Conservation (phyloP, 1,140 invertebrate genomes). For the Druon quercuslanigerum region DNA sequence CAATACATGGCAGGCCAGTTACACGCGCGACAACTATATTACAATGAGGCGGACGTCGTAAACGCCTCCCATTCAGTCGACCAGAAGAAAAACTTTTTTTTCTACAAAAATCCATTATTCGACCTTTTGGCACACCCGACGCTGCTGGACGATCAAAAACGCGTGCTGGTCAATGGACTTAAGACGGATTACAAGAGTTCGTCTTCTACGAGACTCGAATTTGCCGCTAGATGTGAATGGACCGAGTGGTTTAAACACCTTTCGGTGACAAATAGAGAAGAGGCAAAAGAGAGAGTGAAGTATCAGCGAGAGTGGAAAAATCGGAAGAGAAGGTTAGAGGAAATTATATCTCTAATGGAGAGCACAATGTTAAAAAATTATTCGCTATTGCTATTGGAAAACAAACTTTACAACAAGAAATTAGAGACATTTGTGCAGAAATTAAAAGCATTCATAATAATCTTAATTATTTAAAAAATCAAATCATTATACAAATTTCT, state of each 20-base stretch:
- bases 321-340: no score
- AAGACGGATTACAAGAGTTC: constrained; percentile 53
- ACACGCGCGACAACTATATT: constrained; percentile 64
- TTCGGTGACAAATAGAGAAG: background rate
- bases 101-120: constrained; percentile 51
- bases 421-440: no score
- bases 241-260: constrained; percentile 1
- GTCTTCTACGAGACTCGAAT: constrained; percentile 13
- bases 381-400: no score
- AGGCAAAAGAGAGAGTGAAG: background rate
- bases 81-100: constrained; percentile 47
- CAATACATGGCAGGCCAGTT: constrained; percentile 59
- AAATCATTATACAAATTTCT: no score
- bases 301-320: background rate
- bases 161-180: constrained; percentile 57
- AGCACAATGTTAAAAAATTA: no score
- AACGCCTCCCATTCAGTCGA: constrained; percentile 56
- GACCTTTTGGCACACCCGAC: constrained; percentile 46
- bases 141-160: constrained; percentile 43
- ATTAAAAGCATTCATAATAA: no score
- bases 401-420: no score
- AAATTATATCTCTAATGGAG: no score
- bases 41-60: constrained; percentile 62
- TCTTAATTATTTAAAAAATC: no score
- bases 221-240: constrained; percentile 15